Base-by-base conservation (phyloP, 1,140 invertebrate genomes). In the Ceratosolen solmsi region DNA sequence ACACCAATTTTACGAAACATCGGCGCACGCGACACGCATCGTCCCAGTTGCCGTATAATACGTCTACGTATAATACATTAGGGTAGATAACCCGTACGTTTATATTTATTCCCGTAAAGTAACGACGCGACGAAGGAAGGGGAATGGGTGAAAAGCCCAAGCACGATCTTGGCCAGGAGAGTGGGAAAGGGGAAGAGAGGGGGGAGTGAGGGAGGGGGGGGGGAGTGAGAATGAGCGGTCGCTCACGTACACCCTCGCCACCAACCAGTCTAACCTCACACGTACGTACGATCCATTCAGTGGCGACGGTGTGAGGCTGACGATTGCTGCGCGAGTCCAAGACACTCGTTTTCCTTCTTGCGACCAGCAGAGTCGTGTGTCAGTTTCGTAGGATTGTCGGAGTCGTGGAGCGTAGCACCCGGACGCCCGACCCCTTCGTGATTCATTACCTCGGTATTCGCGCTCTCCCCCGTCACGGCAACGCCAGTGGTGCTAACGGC, bases 371-470 rank as follows among this genome's bases (percentile, higher is more conserved):
- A n/a, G 41, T 46, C 41, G 25, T 17, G 60, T 63, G 60, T 63
- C 60, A 63, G 60, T 63, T 36, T 20, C 2, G 27, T 63, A 5
- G 8, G 60, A 63, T 25, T 63, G 30, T 13, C 30, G 60, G 30
- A 63, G 60, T 3, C 5, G 60, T 46, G 13, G 41, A 46, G 41
- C 41, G 5, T 46, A 5, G 41, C 41, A 46, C 41, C 41, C 41
- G 41, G 41, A 46, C 41, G 41, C 41, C 41, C 41, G 41, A 13
- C 41, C 41, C 41, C 41, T 13, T 5, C 41, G 71, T 73, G 71
- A 73, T 33, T 73, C 71, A 73, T 56, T 73, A 27, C 15, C 71
- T 73, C 30, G 71, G 71, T 27, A 73, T 73, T 56, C n/a, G 46
- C 41, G 1, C 49, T 54, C 30, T 68, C 46, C 71, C 71, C 25